Evolutionary conservation across 2,888 invertebrate species (phyloP), one percentile per base, ranked within the genome.

Genomic region (Bedellia somnulentella): DNA sequence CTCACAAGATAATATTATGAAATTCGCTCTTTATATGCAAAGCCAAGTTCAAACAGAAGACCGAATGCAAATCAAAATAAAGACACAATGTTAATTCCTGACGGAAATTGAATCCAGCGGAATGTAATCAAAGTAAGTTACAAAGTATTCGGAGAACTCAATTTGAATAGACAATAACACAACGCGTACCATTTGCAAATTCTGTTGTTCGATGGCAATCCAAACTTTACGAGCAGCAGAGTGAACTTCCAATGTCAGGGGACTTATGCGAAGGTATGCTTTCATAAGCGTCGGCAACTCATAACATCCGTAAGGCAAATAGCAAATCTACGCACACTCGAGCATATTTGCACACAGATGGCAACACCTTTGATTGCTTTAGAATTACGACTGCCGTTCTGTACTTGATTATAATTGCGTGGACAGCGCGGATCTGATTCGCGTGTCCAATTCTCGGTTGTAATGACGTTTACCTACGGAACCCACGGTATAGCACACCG

Each of bases 341-440:
- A 9, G 15, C 24, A 13, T 47, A 49, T 57, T 52, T 54, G 46
- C 53, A 12, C 22, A 60, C 57, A 62, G 57, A 60, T 60, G 56
- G 55, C 43, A 49, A 50, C 48, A 49, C 46, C 59, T 64, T 68
- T 71, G 73, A 71, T 75, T 71, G 56, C 64, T 58, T 66, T 64
- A 67, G 66, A 71, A 73, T 71, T 70, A 70, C 63, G 71, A 70
- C 56, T 57, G 53, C 48, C 52, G 52, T 54, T 52, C 52, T 53
- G 51, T 55, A 52, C 54, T 63, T 68, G 73, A 75, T 71, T 75
- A 67, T 71, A 75, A 75, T 75, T 75, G 71, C 52, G 66, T 54
- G 57, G 73, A 71, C 73, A 64, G 61, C 49, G 54, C 46, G 57
- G 44, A 62, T 62, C 70, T 57, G 70, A 75, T 62, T 67, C 57